Base-by-base conservation (phyloP, 1,140 invertebrate species). In the Macrobrachium nipponense region DNA sequence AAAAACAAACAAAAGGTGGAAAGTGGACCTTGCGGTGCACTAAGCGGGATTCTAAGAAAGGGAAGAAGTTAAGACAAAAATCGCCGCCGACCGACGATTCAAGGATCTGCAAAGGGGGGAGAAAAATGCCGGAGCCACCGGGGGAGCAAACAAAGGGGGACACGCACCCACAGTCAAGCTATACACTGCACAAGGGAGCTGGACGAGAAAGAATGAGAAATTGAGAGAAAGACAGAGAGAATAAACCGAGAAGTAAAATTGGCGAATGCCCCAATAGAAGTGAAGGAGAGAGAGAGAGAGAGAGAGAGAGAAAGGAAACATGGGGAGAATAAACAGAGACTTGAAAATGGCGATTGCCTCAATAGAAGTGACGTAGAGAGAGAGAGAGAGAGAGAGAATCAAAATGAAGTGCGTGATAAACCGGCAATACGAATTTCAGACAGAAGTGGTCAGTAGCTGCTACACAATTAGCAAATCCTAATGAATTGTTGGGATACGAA, bases 271-370 rank as follows among this genome's bases (percentile, higher is more conserved):
- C 6, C 14, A 4, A 36, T 36, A 36, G 27, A 27, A 73, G 70
- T n/a, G n/a, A 14, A 4, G 27, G 70, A 14, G 36, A 73, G 70
- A 73, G 70, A 73, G 70, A 73, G 70, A 73, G 70, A 73, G 70
- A 73, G 36, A 64, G 60, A 64, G 78, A 80, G 27, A 80, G 78
- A 80, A 61, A 80, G 78, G 27, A 36, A 36, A 36, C 4, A 4
- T 36, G 27, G 27, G 27, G 27, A 36, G 27, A 36, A 80, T 14
- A 18, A 62, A 23, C 12, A 66, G 36, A 17, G 27, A 36, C 4
- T 36, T 1, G 27, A 36, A 36, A 36, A 36, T 36, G 27, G 27
- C 27, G 27, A 36, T 2, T 36, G 27, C 27, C 4, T 4, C 27
- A 36, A 36, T 36, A 36, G 27, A 36, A 62, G 77, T 62, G 77